These are phyloP conservation scores for Macroglossus sobrinus DNA, from an alignment of 2,113 vertebrate genomes.

Conservation along the genomic window DNA sequence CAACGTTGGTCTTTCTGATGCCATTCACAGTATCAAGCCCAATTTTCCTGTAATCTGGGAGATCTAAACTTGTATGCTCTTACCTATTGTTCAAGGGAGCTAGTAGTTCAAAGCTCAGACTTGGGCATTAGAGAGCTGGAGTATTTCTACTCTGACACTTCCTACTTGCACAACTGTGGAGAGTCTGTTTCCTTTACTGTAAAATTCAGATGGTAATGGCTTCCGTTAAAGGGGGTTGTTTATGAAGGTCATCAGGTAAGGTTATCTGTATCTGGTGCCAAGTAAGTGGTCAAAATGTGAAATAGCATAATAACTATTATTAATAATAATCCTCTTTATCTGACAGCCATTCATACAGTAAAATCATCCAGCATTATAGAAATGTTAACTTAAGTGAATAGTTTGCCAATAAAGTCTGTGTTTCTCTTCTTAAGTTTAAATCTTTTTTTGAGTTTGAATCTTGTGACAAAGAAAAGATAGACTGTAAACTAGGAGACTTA, in stretches of 20 bases:
- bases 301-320: background rate
- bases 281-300: background rate
- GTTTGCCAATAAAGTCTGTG: background rate
- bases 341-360: background rate
- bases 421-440: slow-evolving; percentile 19
- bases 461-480: background rate
- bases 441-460: slow-evolving; percentile 8
- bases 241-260: background rate
- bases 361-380: background rate
- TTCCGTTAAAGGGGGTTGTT: background rate
- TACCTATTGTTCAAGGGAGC: background rate
- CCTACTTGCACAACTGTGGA: background rate
- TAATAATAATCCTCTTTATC: background rate
- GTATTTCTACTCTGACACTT: background rate
- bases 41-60: background rate
- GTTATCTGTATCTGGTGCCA: background rate
- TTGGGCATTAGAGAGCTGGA: background rate
- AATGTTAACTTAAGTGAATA: background rate
- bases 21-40: background rate
- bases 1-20: background rate
- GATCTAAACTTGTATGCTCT: background rate
- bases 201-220: background rate
- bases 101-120: background rate
- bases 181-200: background rate
- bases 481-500: background rate